Evolutionary conservation across 2,113 vertebrate genomes (phyloP).

Genomic region (Hippocampus barbouri): DNA sequence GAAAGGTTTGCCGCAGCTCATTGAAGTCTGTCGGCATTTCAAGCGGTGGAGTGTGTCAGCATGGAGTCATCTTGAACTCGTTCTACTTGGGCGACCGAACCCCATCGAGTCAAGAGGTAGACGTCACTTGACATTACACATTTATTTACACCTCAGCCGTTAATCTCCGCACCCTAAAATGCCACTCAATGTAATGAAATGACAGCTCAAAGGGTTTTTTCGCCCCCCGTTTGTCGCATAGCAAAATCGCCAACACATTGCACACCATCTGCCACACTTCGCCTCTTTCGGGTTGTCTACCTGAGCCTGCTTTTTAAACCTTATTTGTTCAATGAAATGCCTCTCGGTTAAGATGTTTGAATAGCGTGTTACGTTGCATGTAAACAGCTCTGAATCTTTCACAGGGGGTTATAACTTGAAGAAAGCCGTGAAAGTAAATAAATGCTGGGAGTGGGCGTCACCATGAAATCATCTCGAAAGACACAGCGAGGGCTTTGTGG

Average conservation of each 20-base stretch:
- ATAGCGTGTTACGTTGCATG: slow-evolving; percentile 13
- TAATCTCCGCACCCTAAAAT: slow-evolving; percentile 57
- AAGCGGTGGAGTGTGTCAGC: slow-evolving; percentile 13
- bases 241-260: slow-evolving; percentile 54
- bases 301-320: slow-evolving; percentile 20
- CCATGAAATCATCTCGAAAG: slow-evolving; percentile 29
- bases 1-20: background rate
- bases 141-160: slow-evolving; percentile 35
- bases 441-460: slow-evolving; percentile 21
- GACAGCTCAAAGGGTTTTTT: slow-evolving; percentile 44
- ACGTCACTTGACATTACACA: slow-evolving; percentile 37
- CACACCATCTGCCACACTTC: slow-evolving; percentile 62
- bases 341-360: slow-evolving; percentile 24
- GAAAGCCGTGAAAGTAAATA: background rate
- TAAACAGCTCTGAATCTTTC: slow-evolving; percentile 1
- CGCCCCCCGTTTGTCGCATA: slow-evolving; percentile 47
- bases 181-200: slow-evolving; percentile 33
- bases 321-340: slow-evolving; percentile 39
- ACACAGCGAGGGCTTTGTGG: slow-evolving; percentile 12
- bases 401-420: background rate
- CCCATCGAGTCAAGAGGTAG: slow-evolving; percentile 35
- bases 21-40: slow-evolving; percentile 12
- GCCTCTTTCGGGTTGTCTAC: slow-evolving; percentile 16
- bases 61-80: slow-evolving; percentile 22
- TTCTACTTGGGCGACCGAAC: slow-evolving; percentile 37